These are phyloP conservation scores for Vanessa atalanta DNA, from an alignment of 1,140 invertebrate genomes.

Conservation along the genomic window DNA sequence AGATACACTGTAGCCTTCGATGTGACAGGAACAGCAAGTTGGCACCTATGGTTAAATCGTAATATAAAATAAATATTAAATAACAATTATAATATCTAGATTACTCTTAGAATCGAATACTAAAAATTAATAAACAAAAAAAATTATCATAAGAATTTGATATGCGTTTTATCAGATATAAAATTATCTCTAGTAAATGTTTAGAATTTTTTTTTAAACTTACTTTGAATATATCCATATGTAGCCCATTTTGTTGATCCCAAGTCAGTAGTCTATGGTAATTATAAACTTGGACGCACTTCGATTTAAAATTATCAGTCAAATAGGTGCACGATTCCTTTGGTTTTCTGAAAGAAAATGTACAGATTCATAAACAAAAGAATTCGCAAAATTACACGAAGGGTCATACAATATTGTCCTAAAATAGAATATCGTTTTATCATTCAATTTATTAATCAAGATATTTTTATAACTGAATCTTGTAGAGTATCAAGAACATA, in stretches of 20 bases:
- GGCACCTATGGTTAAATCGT: constrained; percentile 82
- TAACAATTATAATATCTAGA: not conserved
- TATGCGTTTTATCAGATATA: too few relatives aligned
- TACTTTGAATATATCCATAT: constrained; percentile 93
- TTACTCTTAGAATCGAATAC: too few relatives aligned
- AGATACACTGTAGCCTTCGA: constrained; percentile 87
- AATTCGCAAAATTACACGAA: not conserved
- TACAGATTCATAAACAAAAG: not conserved
- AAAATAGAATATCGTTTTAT: too few relatives aligned
- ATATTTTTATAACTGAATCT: too few relatives aligned
- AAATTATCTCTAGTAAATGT: too few relatives aligned
- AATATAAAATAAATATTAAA: not conserved
- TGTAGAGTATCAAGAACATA: too few relatives aligned
- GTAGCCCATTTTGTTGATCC: constrained; percentile 89
- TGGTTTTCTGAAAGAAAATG: constrained; percentile 83
- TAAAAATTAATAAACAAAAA: too few relatives aligned
- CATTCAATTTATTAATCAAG: too few relatives aligned
- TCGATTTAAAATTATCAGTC: constrained; percentile 89
- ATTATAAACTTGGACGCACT: constrained; percentile 92
- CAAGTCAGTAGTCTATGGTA: constrained; percentile 93
- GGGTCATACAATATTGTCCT: not conserved
- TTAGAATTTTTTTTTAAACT: not conserved
- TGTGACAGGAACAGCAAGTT: constrained; percentile 91
- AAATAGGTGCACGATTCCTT: constrained; percentile 89
- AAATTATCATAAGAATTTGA: too few relatives aligned